phyloP scores from a whole-genome alignment of 2,888 invertebrate species.

The Acronicta psi region DNA sequence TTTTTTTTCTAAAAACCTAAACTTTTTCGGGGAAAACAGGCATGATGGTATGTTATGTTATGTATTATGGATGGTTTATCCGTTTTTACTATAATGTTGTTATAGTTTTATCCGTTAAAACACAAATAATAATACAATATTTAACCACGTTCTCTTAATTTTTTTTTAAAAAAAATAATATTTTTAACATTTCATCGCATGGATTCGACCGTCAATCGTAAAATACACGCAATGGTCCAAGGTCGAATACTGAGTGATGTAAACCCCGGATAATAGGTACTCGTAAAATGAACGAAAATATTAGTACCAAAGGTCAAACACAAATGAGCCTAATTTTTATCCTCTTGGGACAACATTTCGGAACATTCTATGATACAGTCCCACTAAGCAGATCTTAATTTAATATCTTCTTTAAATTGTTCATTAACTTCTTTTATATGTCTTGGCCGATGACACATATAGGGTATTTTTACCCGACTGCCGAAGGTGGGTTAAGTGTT shows the following conservation, averaged over 20 bases:
- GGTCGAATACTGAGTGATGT: constrained; percentile 47
- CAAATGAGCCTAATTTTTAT: constrained; percentile 31
- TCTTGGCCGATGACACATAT: no score
- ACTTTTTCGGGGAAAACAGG: no score
- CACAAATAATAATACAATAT: background rate
- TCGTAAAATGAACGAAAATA: constrained; percentile 41
- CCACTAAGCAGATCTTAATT: background rate
- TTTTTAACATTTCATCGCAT: constrained; percentile 41
- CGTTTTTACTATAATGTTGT: no score
- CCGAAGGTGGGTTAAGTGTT: no score
- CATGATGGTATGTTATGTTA: no score
- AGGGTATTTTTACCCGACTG: no score
- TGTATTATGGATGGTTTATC: no score
- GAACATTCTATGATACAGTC: background rate
- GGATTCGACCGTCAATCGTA: constrained; percentile 34
- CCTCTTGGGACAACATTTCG: constrained; percentile 27
- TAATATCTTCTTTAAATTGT: no score
- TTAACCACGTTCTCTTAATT: background rate
- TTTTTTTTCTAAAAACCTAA: no score
- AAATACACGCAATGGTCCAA: constrained; percentile 49
- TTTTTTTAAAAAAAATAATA: constrained; percentile 21
- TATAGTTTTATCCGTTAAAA: background rate
- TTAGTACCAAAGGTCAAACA: constrained; percentile 18
- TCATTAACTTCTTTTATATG: no score
- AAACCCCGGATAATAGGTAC: constrained; percentile 34